Percentiles rank a stretch among this genome's conserved stretches.
Conservation (phyloP, 2,113 vertebrate genomes). For the Melanostigma gelatinosum region DNA sequence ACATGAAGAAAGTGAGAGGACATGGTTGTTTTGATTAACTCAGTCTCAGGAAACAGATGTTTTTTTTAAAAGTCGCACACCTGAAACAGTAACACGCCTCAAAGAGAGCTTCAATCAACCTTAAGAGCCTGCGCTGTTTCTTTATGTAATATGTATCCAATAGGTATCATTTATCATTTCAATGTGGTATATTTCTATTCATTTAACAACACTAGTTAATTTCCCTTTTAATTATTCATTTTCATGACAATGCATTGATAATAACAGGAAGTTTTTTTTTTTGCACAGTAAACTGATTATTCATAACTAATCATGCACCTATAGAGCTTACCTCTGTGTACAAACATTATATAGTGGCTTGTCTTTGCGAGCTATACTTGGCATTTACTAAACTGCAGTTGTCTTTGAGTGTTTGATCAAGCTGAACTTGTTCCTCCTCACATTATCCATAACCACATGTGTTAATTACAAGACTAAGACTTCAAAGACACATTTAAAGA, state of each 20-base stretch:
- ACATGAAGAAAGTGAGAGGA: constrained; percentile 27
- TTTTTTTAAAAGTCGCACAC: constrained; percentile 9
- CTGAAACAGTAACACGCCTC: neutral
- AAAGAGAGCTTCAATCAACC: neutral
- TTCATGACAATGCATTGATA: neutral
- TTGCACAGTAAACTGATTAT: neutral
- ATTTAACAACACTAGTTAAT: neutral
- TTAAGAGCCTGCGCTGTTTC: neutral
- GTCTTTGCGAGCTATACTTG: neutral
- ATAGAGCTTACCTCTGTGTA: neutral
- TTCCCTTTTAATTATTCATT: neutral
- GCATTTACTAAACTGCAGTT: neutral
- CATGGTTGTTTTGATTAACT: constrained; percentile 24
- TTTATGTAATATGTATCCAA: neutral
- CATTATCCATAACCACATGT: neutral
- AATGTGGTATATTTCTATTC: neutral
- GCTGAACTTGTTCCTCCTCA: neutral
- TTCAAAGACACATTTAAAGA: neutral
- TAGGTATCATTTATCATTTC: neutral
- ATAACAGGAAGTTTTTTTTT: neutral
- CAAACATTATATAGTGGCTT: neutral
- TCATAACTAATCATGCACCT: neutral
- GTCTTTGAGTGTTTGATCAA: neutral
- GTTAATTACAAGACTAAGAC: neutral
- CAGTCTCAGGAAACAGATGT: neutral